Evolutionary conservation across 2,113 vertebrate genomes (phyloP), one percentile per base, ranked within the genome.

Genomic region (Centrocercus urophasianus): DNA sequence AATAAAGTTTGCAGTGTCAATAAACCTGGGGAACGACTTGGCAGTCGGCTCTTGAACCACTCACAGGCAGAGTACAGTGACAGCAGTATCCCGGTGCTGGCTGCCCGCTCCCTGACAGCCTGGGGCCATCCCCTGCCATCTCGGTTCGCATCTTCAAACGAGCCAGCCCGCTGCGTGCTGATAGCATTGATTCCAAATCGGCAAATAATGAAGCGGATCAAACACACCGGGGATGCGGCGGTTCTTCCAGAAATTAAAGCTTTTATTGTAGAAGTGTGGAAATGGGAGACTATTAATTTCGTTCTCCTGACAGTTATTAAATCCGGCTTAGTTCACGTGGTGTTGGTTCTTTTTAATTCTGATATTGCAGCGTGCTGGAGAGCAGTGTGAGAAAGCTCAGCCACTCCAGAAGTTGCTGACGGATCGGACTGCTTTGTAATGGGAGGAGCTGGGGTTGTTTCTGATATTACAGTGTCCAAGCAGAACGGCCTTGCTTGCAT

Each of bases 241-340:
- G 86, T 75, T 81, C 80, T 90, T 95, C 76, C 83, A 91, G 90
- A 94, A 96, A 67, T 93, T 86, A 61, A 91, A 70, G 43, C 61
- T 95, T 91, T 91, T 0, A 3, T 88, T 83, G 61, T 14, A 81
- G 80, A 91, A 93, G 72, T 81, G 74, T 90, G 73, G 73, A 83
- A 88, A 60, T 81, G 66, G 76, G 43, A 93, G 83, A 45, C 80
- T 90, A 78, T 86, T 90, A 93, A 85, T 95, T 93, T 81, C 74
- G 47, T 86, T 83, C 69, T 80, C 72, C 74, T 70, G 80, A 80
- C 66, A 72, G 73, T 88, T 95, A 81, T 72, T 90, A 90, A 95
- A 95, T 80, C 47, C 57, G 71, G n/a, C 63, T 85, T 88, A 71
- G 47, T 64, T 95, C 61, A n/a, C 34, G 65, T 60, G 86, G 56